These are phyloP conservation scores for Zosterops borbonicus DNA, from an alignment of 2,113 vertebrate species.

Conservation along the genomic window DNA sequence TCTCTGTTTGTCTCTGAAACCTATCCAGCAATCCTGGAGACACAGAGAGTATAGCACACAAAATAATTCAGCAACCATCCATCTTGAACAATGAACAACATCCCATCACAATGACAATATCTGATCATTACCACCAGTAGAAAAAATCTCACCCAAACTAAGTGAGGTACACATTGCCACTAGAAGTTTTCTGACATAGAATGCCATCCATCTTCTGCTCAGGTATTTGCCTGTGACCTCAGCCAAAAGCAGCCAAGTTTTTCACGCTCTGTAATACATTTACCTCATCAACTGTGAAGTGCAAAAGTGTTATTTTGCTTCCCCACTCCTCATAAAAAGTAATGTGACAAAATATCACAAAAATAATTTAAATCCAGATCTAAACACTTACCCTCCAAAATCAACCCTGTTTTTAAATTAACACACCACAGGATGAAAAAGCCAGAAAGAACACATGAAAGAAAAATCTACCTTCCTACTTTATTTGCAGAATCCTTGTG, in stretches of 20 bases:
- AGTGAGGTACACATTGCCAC: rapidly evolving
- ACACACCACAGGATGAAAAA: neutral
- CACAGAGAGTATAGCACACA: neutral
- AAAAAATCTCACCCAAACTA: neutral
- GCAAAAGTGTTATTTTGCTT: neutral
- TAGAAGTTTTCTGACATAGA: neutral
- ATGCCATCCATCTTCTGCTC: neutral
- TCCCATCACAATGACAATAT: neutral
- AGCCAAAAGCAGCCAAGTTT: neutral
- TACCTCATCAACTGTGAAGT: neutral
- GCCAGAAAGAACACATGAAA: neutral
- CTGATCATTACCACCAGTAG: neutral
- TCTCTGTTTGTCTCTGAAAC: neutral
- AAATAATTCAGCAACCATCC: neutral
- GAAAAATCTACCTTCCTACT: neutral
- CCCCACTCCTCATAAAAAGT: neutral
- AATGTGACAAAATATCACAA: neutral
- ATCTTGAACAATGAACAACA: neutral
- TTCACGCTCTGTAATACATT: neutral
- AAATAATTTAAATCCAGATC: neutral
- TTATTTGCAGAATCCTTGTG: neutral
- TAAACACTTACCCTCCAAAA: neutral
- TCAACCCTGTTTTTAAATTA: neutral
- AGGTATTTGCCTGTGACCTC: neutral
- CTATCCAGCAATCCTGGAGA: neutral